phyloP scores from a whole-genome alignment of 2,113 vertebrate species.

The Grus americana region DNA sequence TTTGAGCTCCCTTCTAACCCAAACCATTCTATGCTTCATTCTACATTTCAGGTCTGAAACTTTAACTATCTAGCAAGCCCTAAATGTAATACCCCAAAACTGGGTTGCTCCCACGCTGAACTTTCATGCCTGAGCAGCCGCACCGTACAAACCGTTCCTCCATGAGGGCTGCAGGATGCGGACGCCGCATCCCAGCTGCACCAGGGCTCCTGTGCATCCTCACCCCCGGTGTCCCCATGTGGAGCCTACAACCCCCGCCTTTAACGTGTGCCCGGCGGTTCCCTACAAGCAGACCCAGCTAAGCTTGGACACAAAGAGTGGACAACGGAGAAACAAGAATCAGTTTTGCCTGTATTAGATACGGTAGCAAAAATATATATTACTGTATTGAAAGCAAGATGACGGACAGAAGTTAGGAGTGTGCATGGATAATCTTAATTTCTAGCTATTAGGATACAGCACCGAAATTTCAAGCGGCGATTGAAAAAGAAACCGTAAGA shows the following conservation, averaged over 20 bases:
- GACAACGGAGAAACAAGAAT: neutral
- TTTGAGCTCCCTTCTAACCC: too few relatives aligned
- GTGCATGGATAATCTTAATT: neutral
- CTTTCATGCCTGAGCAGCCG: neutral
- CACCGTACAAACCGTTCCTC: neutral
- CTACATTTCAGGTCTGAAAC: neutral
- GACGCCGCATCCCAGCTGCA: neutral
- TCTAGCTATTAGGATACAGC: neutral
- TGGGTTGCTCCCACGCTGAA: neutral
- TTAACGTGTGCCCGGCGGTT: neutral
- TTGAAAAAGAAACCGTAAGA: neutral
- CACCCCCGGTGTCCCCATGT: accelerated
- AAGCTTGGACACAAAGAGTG: accelerated
- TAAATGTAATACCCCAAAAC: neutral
- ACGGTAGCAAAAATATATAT: neutral
- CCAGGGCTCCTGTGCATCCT: neutral
- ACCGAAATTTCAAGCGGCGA: neutral
- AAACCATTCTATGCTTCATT: too few relatives aligned
- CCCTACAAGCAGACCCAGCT: accelerated
- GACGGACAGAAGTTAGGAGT: neutral
- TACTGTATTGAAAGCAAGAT: neutral
- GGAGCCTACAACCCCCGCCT: too few relatives aligned
- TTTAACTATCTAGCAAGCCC: neutral
- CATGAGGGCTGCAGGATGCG: neutral
- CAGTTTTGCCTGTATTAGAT: neutral